Conservation (phyloP, 2,113 vertebrate species). For the Cynoglossus semilaevis region DNA sequence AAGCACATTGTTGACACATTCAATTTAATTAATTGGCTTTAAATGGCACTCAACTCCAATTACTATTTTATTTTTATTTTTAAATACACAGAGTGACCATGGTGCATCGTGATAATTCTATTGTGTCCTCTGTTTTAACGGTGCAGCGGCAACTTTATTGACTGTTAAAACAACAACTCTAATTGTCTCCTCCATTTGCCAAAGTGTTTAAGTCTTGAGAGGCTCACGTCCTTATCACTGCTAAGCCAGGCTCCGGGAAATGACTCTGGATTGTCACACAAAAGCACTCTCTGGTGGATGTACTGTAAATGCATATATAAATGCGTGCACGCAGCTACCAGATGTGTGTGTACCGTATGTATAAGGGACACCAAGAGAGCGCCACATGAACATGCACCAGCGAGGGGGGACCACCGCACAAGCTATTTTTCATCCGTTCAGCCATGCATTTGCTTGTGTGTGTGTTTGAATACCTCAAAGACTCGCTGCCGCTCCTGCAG, state of each 20-base stretch:
- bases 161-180: constrained; percentile 64
- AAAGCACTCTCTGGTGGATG: constrained; percentile 8
- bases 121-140: constrained; percentile 28
- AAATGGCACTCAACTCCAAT: no score
- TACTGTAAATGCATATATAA: background rate
- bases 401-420: background rate
- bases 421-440: constrained; percentile 32
- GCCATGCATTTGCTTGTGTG: constrained; percentile 18
- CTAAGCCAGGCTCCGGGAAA: constrained; percentile 53
- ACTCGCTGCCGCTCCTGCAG: background rate
- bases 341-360: background rate
- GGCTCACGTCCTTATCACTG: constrained; percentile 60
- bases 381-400: constrained; percentile 12
- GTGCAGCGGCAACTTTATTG: constrained; percentile 57
- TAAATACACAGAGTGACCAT: constrained; percentile 6
- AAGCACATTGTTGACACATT: no score
- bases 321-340: background rate
- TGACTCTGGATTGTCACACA: constrained; percentile 22
- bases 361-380: background rate
- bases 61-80: no score
- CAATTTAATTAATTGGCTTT: no score
- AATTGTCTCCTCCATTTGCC: constrained; percentile 67
- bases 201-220: constrained; percentile 57
- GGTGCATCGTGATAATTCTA: constrained; percentile 44
- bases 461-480: constrained; percentile 42